Percentiles rank a stretch among this genome's conserved stretches.
Conservation (phyloP, 2,888 invertebrate genomes). For the Elysia crispata region DNA sequence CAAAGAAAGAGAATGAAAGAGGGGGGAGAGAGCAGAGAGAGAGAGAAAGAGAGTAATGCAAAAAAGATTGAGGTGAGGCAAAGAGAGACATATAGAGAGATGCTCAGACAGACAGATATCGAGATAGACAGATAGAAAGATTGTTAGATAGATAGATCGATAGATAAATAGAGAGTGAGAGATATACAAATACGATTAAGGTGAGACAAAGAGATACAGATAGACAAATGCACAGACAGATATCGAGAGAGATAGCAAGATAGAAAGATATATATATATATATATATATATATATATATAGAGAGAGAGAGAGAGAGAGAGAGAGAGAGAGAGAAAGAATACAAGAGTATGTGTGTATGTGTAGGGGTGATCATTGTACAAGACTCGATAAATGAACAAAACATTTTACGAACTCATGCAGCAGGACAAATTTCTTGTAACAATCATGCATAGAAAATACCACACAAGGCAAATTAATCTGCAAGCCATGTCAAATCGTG, state of each 20-base stretch:
- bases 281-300: slow-evolving; percentile 6
- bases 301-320: slow-evolving; percentile 16
- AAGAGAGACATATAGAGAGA: neutral
- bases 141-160: slow-evolving; percentile 9
- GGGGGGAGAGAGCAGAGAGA: no score
- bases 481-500: no score
- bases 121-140: slow-evolving; percentile 20
- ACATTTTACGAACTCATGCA: no score
- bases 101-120: no score
- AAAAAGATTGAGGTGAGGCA: neutral
- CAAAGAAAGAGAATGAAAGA: neutral
- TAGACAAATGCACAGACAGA: neutral
- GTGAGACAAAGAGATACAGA: neutral
- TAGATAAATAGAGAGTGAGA: slow-evolving; percentile 16
- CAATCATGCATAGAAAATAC: no score
- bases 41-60: neutral
- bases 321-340: slow-evolving; percentile 7
- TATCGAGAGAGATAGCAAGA: neutral
- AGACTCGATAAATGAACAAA: no score
- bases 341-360: no score
- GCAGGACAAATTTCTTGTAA: no score
- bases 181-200: no score
- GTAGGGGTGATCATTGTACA: no score
- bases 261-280: slow-evolving; percentile 20
- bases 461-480: no score